Base-by-base conservation (phyloP, 2,888 invertebrate genomes). In the Drosophila prostipennis region DNA sequence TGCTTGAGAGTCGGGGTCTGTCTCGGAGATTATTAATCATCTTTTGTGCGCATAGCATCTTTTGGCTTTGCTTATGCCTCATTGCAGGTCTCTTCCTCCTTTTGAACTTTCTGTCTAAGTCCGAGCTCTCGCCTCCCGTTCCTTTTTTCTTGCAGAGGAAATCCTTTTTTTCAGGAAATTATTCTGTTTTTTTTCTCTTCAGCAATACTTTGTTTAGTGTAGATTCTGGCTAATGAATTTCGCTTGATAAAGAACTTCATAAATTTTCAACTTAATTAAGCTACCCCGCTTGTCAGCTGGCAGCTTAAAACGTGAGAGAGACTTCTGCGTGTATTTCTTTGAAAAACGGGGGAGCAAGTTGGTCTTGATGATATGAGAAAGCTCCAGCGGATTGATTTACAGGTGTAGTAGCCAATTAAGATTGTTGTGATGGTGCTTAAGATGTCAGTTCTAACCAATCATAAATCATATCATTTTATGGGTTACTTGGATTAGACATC, bases 221-320 rank as follows among this genome's bases (percentile, higher is more conserved):
- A 56, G 57, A 63, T 63, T 43, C 16, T 40, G 49, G 57, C 71
- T 83, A 81, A 89, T 81, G 85, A 76, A 80, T 85, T 89, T 80
- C 74, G 55, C 68, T 65, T 73, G 74, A 85, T 83, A 87, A 85
- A 81, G 74, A 89, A 89, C 89, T 90, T 90, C 78, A 87, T 88
- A 87, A 89, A 90, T 89, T 90, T 88, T 87, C 87, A 89, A 90
- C 86, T 89, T 91, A 91, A 91, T 91, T 91, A 90, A 83, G 85
- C 86, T 88, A 74, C 74, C 60, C 46, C 59, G 49, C 60, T 68
- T 80, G 64, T 34, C 46, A 72, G 49, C 14, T 19, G 52, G 39
- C 1, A 49, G 40, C 54, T 42, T 14, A 29, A 48, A 72, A 65
- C 68, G 68, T 74, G 68, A 64, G 60, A 40, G 43, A 45, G 40